Evolutionary conservation across 2,888 invertebrate genomes (phyloP), one percentile per base, ranked within the genome.

Genomic region (Platycheirus rosarum): DNA sequence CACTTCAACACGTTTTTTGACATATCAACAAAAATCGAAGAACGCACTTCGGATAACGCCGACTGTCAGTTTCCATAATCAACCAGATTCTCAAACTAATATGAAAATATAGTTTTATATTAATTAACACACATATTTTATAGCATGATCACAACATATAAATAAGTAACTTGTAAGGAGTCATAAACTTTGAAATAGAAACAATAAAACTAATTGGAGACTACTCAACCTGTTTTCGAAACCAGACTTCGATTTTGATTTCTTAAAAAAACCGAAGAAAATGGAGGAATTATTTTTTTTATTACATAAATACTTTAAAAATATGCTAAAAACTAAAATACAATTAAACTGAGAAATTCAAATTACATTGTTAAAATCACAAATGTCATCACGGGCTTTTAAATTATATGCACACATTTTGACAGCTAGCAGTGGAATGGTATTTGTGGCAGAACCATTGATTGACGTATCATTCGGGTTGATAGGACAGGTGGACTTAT

Each of bases 341-440:
- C n/a, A n/a, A n/a, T n/a, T n/a, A n/a, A n/a, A n/a, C n/a, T 69
- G 63, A 80, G 69, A 70, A 71, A 69, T 71, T 80, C 11, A 29
- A 75, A 80, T 75, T 80, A 75, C 11, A 80, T 66, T 29, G 7
- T 75, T 75, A 70, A 75, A 23, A 80, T 80, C 80, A 80, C 80
- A 80, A 60, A 63, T 70, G 75, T 80, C 75, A 76, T 80, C 80
- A 80, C 80, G 40, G 51, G 46, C 37, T 69, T 49, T 18, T 18
- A 37, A 46, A 8, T 6, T 35, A 55, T 40, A n/a, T 29, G 32
- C 29, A 46, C 42, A 35, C 6, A 0, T 40, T 48, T 23, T 5
- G 7, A 29, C 48, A 2, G 7, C 44, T 73, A 77, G 16, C 71
- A 76, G 42, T 76, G 62, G 32, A 71, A 82, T 9, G 77, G 66